Evolutionary conservation across 2,888 invertebrate genomes (phyloP).

Genomic region (Melikaiella ostensackeni): DNA sequence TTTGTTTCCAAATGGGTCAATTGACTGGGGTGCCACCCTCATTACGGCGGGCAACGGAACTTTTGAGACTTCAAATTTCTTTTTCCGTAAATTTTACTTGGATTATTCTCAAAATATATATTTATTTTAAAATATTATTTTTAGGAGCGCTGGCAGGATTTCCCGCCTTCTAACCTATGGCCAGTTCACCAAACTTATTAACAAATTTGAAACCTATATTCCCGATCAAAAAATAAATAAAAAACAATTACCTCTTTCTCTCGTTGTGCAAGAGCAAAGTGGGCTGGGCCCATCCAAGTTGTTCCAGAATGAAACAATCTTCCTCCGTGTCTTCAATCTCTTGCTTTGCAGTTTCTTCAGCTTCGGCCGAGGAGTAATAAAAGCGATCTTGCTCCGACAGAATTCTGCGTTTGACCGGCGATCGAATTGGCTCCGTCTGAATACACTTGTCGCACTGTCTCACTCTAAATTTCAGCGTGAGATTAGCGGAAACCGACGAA

Average conservation of each 20-base stretch:
- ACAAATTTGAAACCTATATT: neutral
- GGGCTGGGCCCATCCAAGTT: slow-evolving; percentile 67
- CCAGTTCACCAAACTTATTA: too few relatives aligned
- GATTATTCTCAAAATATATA: too few relatives aligned
- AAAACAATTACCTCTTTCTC: slow-evolving; percentile 69
- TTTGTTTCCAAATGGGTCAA: too few relatives aligned
- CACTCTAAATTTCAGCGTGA: slow-evolving; percentile 84
- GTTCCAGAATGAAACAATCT: slow-evolving; percentile 68
- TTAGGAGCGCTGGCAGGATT: too few relatives aligned
- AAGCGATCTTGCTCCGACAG: slow-evolving; percentile 71
- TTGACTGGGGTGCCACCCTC: too few relatives aligned
- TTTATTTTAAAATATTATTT: too few relatives aligned
- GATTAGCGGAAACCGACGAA: slow-evolving; percentile 79
- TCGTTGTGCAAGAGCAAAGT: slow-evolving; percentile 71
- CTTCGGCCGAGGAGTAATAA: slow-evolving; percentile 62
- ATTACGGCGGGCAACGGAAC: too few relatives aligned
- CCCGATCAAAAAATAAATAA: neutral
- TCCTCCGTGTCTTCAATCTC: slow-evolving; percentile 60
- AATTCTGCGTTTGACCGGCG: slow-evolving; percentile 73
- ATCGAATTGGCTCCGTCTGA: slow-evolving; percentile 74
- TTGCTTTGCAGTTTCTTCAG: slow-evolving; percentile 42
- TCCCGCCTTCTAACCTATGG: too few relatives aligned
- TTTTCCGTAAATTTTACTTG: too few relatives aligned
- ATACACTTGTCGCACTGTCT: slow-evolving; percentile 78
- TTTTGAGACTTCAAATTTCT: too few relatives aligned